These are phyloP conservation scores for Cryptomyrus ogoouensis DNA, from an alignment of 2,113 vertebrate genomes.

Conservation along the genomic window DNA sequence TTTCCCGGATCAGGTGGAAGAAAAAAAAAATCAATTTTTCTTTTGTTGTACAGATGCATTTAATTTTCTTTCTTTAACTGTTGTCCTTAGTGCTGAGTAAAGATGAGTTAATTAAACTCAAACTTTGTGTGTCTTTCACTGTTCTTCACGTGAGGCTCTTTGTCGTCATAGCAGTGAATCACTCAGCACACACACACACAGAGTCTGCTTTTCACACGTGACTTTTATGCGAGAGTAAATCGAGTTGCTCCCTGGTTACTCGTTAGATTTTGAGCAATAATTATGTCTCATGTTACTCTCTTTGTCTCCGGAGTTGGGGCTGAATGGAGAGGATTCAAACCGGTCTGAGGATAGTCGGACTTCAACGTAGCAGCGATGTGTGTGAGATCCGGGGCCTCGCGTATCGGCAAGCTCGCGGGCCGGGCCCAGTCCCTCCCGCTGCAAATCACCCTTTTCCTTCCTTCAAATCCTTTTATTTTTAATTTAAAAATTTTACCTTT, in stretches of 20 bases:
- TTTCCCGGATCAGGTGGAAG: neutral
- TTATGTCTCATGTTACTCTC: conserved; percentile 16
- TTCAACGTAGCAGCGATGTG: neutral
- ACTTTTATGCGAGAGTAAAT: conserved; percentile 46
- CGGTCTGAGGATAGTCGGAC: neutral
- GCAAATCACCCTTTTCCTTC: neutral
- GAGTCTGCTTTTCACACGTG: conserved; percentile 40
- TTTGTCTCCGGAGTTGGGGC: neutral
- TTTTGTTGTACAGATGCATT: neutral
- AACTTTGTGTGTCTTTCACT: conserved; percentile 24
- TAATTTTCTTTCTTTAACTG: conserved; percentile 36
- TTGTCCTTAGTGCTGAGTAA: conserved; percentile 47
- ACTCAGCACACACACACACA: conserved; percentile 23
- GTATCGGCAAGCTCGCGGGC: neutral
- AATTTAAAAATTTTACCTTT: neutral
- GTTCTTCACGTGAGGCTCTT: conserved; percentile 37
- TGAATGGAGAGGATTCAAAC: neutral
- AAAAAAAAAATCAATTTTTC: neutral
- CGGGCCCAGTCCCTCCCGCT: neutral
- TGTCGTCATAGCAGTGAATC: conserved; percentile 58
- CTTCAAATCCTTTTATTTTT: neutral
- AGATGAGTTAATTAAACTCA: neutral
- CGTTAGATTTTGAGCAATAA: conserved; percentile 24
- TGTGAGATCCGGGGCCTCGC: neutral
- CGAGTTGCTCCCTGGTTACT: conserved; percentile 37